Base-by-base conservation (phyloP, 2,888 invertebrate species). In the Dicyrtomina minuta region DNA sequence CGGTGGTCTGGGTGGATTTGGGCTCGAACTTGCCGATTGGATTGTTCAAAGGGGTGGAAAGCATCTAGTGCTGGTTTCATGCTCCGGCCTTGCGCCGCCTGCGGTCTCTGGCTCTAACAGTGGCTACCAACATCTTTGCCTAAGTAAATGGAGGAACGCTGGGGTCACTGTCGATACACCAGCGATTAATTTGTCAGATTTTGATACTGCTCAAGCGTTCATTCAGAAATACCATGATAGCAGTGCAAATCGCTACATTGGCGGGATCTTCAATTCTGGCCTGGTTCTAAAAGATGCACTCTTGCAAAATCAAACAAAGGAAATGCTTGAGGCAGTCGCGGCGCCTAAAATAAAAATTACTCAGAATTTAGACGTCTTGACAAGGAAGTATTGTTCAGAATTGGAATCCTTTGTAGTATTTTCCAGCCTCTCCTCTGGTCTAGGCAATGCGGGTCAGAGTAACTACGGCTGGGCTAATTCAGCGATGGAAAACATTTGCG, bases 181-280 rank as follows among this genome's bases (percentile, higher is more conserved):
- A n/a, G 27, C 53, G 41, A 27, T 60, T 43, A 64, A 64, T 22
- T 24, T 69, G 58, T 55, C 56, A 10, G 20, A 24, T 13, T 65
- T 22, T 20, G 49, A 46, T 8, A 33, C 41, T 46, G 69, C 69
- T 0, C 26, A 64, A 46, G 41, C 46, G 8, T 59, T 69, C 15
- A 58, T 69, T 2, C 1, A 17, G 1, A 43, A 55, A n/a, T n/a
- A 5, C 33, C 8, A 33, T 8, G 15, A 96, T 0, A 83, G 84
- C 60, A 85, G 87, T 79, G 88, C 91, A 12, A 85, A 85, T n/a
- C 83, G n/a, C n/a, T n/a, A 8, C 2, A 86, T 93, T 70, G 93
- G 92, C 70, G 94, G 90, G 76, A 88, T 98, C 70, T 97, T 97
- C 85, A 95, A 98, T 83, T 85, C 98, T 78, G 97, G 97, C 26